Evolutionary conservation across 2,113 vertebrate species (phyloP), one percentile per base, ranked within the genome.

Genomic region (Labrus mixtus): DNA sequence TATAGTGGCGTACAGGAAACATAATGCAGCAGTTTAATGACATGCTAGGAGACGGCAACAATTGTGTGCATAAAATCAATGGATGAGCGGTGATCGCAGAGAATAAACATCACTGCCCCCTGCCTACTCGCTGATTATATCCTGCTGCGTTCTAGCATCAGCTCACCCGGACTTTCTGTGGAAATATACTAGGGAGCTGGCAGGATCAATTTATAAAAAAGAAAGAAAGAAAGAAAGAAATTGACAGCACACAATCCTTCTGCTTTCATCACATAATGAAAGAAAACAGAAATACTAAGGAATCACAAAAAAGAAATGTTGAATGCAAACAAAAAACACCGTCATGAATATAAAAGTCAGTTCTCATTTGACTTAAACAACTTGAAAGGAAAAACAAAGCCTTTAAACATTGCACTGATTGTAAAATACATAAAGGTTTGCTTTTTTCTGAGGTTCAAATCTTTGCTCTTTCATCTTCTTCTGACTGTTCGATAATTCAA

Each of bases 321-420:
- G 20, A 4, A 17, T 0, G 7, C 17, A 20, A 12, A 16, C 20
- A 45, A 3, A 36, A 36, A 12, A 25, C 45, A 9, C 33, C 3
- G 4, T 62, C 3, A 43, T 13, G n/a, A 7, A 75, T 0, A 58
- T 3, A 20, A 66, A 66, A 57, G 17, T 11, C 13, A 2, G 8
- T 48, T 19, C 16, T 48, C 46, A 51, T 17, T 69, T 57, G 11
- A 36, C 48, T 63, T 15, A 16, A 64, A 10, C 17, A 43, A 7
- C 19, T 36, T 72, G 45, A 66, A 73, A 68, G 33, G 51, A 29
- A 70, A 23, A 54, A 69, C 57, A 72, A 76, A 72, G 33, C 7
- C 2, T 54, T 62, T 15, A 12, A 20, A 16, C 25, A 70, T 6
- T 68, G 36, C 17, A 33, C 2, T 45, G 12, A 43, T 29, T 43